Percentiles rank a stretch among this genome's conserved stretches.
These are phyloP conservation scores for Noctua pronuba DNA, from an alignment of 2,888 invertebrate genomes.

Conservation along the genomic window DNA sequence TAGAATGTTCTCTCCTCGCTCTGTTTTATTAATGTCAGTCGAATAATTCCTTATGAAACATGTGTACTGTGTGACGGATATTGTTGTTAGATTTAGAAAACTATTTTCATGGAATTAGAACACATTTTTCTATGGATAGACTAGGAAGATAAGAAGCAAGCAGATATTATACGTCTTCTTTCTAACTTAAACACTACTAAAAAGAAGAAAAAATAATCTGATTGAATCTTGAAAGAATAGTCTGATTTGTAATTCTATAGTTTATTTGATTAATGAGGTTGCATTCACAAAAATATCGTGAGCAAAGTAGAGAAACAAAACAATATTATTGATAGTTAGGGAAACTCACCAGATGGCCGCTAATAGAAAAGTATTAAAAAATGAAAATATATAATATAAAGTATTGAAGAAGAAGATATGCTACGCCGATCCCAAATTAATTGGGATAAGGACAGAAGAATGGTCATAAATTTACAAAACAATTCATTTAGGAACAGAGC, in stretches of 20 bases:
- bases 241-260: background rate
- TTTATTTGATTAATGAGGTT: background rate
- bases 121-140: background rate
- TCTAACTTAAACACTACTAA: background rate
- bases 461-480: background rate
- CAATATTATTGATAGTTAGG: too few relatives aligned
- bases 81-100: background rate
- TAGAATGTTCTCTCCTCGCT: slow-evolving; percentile 2
- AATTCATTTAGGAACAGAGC: background rate
- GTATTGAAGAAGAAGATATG: background rate
- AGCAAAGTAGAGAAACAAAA: background rate
- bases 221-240: too few relatives aligned
- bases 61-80: background rate
- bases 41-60: slow-evolving; percentile 10
- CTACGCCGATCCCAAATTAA: background rate
- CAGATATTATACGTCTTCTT: background rate
- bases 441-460: background rate
- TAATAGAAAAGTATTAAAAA: background rate
- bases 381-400: too few relatives aligned
- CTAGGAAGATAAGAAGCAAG: background rate
- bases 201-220: too few relatives aligned
- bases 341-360: background rate
- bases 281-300: background rate
- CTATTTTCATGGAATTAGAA: background rate
- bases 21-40: slow-evolving; percentile 9